Evolutionary conservation across 2,888 invertebrate genomes (phyloP), one percentile per base, ranked within the genome.

Genomic region (Dascillus cervinus): DNA sequence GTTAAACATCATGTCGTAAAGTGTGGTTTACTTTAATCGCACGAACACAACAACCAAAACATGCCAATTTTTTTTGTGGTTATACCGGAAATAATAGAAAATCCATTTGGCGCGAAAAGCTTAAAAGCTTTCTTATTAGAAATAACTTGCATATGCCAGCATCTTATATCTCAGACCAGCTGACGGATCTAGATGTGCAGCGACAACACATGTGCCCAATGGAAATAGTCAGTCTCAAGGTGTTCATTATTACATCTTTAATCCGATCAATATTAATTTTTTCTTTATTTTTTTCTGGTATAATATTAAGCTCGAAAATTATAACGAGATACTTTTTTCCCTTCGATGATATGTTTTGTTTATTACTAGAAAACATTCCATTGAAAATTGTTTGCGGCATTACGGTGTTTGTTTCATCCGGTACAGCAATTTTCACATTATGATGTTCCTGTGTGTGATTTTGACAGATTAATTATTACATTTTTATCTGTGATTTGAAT

Each of bases 391-490:
- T 53, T 50, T 46, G 49, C 54, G 53, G 50, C 53, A 50, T 49
- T 46, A 44, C 44, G 47, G 46, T 47, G 50, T 46, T 47, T 52
- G 50, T 52, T 53, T 51, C 51, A 46, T 47, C 39, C 47, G 47
- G 45, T 43, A 41, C 44, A 44, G 44, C 46, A 49, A 53, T 52
- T 52, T 53, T 53, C 52, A 52, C 49, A 56, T 58, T 55, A 53
- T 57, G 58, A 56, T 58, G 56, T 58, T 55, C 53, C 47, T 44
- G 50, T 50, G 55, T 49, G 49, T 60, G 60, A 59, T 57, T 59
- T 60, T 60, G 60, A 60, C 60, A 60, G 59, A 58, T 58, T 60
- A 60, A 60, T 60, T 59, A 60, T 60, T 56, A 50, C 47, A 49
- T 51, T 51, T 51, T 51, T 49, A 49, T 48, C 42, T 47, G 39